phyloP scores from a whole-genome alignment of 2,888 invertebrate genomes.

The Parnassius glacialis region DNA sequence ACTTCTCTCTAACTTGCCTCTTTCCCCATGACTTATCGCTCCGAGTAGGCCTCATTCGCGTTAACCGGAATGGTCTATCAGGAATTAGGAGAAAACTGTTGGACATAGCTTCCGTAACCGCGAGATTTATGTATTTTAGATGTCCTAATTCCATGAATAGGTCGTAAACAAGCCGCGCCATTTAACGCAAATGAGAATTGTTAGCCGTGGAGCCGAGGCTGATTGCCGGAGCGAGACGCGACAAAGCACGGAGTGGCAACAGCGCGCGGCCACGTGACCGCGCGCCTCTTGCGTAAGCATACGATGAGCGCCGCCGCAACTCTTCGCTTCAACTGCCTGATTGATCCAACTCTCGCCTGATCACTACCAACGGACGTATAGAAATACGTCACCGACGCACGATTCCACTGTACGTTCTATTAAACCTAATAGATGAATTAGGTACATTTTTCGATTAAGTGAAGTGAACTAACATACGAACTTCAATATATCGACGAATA shows the following conservation, averaged over 20 bases:
- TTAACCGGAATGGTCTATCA: background rate
- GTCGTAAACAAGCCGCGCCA: conserved; percentile 70
- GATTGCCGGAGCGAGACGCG: conserved; percentile 61
- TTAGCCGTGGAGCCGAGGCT: conserved; percentile 59
- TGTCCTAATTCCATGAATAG: conserved; percentile 68
- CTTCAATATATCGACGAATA: background rate
- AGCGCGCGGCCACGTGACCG: conserved; percentile 72
- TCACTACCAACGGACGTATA: background rate
- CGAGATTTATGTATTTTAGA: conserved; percentile 45
- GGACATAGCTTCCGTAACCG: conserved; percentile 35
- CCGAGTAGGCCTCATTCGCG: background rate
- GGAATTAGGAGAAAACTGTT: background rate
- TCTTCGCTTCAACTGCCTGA: conserved; percentile 41
- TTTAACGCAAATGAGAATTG: conserved; percentile 75
- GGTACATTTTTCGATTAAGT: background rate
- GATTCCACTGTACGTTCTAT: background rate
- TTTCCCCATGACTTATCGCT: conserved; percentile 5
- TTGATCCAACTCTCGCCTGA: conserved; percentile 40
- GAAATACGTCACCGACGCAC: background rate
- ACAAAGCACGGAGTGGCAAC: conserved; percentile 63
- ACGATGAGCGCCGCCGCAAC: conserved; percentile 59
- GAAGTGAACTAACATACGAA: background rate
- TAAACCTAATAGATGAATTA: background rate
- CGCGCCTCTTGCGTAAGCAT: conserved; percentile 78
- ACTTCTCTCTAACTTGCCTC: conserved; percentile 40